Percentiles rank a stretch among this genome's conserved stretches.
Evolutionary conservation across 53 echinoderm and acorn worm species (phyloP).

Genomic region (Zoroaster sp.): DNA sequence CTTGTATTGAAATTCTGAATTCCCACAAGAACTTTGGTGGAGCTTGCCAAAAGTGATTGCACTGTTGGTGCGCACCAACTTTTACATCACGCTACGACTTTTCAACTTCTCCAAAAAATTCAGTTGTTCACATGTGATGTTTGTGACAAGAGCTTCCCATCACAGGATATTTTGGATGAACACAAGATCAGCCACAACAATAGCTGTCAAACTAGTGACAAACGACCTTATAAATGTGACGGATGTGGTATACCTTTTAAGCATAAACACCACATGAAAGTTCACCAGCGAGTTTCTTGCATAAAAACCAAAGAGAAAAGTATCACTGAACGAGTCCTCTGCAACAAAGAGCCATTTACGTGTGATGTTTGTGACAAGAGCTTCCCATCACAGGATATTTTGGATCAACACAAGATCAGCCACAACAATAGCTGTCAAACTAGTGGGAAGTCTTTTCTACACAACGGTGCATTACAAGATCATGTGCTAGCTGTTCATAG

Average conservation of each 20-base stretch:
- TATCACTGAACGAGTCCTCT: no score
- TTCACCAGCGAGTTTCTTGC: background rate
- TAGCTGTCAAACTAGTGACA: background rate
- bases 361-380: no score
- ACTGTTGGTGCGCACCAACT: background rate
- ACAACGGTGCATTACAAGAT: no score
- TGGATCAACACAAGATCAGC: no score
- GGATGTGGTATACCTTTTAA: background rate
- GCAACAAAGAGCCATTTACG: no score
- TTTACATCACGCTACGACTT: background rate
- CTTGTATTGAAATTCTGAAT: slow-evolving; percentile 1
- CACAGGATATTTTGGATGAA: background rate
- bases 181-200: background rate
- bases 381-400: no score
- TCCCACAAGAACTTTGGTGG: background rate
- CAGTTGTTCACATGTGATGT: slow-evolving; percentile 1
- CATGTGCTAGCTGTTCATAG: no score
- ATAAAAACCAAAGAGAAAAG: no score
- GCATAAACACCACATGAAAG: background rate
- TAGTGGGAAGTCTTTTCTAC: no score
- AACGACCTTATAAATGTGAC: background rate
- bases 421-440: no score
- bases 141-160: background rate
- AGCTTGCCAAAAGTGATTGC: background rate
- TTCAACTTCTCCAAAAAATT: background rate